Conservation (phyloP, 2,888 invertebrate genomes). For the Aleiodes leptofemur region DNA sequence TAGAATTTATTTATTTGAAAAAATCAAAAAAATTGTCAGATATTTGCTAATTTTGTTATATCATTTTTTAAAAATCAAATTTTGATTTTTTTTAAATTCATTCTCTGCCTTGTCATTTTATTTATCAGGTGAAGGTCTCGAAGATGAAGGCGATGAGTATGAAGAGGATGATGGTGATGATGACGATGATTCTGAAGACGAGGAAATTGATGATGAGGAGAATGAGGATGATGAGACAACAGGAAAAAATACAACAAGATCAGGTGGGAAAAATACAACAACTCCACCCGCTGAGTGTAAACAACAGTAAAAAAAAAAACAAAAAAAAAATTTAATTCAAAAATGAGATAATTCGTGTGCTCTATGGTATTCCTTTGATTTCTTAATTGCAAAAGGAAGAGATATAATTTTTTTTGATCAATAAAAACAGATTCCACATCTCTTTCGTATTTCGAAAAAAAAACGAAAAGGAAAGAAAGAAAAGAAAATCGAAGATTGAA, state of each 20-base stretch:
- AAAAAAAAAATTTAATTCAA: slow-evolving; percentile 48
- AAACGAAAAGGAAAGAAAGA: not conserved
- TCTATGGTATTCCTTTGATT: slow-evolving; percentile 16
- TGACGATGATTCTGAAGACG: slow-evolving; percentile 67
- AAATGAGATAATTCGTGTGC: slow-evolving; percentile 43
- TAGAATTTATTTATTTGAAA: not conserved
- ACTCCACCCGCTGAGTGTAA: slow-evolving; percentile 81
- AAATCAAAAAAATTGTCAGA: too few relatives aligned
- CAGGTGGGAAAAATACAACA: slow-evolving; percentile 72
- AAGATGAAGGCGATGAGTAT: slow-evolving; percentile 87
- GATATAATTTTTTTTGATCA: slow-evolving; percentile 52
- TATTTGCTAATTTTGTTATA: too few relatives aligned
- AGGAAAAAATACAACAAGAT: slow-evolving; percentile 75
- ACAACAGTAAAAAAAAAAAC: slow-evolving; percentile 80
- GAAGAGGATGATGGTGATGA: slow-evolving; percentile 78
- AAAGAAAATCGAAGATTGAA: slow-evolving; percentile 35
- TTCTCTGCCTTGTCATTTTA: not conserved
- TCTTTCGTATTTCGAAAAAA: slow-evolving; percentile 29
- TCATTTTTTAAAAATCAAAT: not conserved
- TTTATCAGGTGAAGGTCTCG: slow-evolving; percentile 77
- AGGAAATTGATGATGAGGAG: slow-evolving; percentile 68
- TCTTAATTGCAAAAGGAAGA: slow-evolving; percentile 46
- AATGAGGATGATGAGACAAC: slow-evolving; percentile 78
- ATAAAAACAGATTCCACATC: slow-evolving; percentile 26
- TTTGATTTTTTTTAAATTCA: not conserved